Base-by-base conservation (phyloP, 2,888 invertebrate species). In the Drosophila monieri region DNA sequence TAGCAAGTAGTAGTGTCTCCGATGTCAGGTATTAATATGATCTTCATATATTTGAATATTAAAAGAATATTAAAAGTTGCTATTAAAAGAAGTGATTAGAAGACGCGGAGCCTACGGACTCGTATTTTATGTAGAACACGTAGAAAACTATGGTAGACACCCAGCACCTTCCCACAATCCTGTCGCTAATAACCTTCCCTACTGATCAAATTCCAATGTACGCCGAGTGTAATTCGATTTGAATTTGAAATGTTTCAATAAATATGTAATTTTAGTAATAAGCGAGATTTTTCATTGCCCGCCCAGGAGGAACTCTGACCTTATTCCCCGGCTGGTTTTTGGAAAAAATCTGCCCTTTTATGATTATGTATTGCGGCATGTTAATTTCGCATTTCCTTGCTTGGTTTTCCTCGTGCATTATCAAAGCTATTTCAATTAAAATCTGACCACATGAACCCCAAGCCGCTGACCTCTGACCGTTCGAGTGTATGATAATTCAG, bases 391-490 rank as follows among this genome's bases (percentile, higher is more conserved):
- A 6, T 8, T 23, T 27, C 12, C 5, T 37, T n/a, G n/a, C 14
- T 6, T 15, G 48, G 27, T 41, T 41, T 41, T 41, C 9, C 41
- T 3, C 15, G 15, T 64, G 27, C 27, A 64, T 64, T 62, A 51
- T 64, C 62, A 62, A 64, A 62, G 65, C 51, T 64, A 62, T 81
- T 81, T 80, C 86, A 81, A 81, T 81, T 81, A 81, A 84, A 86
- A 73, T 70, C 58, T 74, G 73, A 69, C 78, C 68, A 73, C 76
- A 71, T 46, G 55, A 59, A 55, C 54, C 48, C 15, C 39, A 49
- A 44, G 41, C 39, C 46, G 37, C 35, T 35, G 35, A 35, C 35
- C 35, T 35, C n/a, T 35, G 35, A 35, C 35, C 35, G 35, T 35
- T 35, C 35, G n/a, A 35, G 35, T 35, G 35, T n/a, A 35, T 14